Evolutionary conservation across 35 echinoderm and acorn worm species (phyloP).

Genomic region (Anneissia japonica): DNA sequence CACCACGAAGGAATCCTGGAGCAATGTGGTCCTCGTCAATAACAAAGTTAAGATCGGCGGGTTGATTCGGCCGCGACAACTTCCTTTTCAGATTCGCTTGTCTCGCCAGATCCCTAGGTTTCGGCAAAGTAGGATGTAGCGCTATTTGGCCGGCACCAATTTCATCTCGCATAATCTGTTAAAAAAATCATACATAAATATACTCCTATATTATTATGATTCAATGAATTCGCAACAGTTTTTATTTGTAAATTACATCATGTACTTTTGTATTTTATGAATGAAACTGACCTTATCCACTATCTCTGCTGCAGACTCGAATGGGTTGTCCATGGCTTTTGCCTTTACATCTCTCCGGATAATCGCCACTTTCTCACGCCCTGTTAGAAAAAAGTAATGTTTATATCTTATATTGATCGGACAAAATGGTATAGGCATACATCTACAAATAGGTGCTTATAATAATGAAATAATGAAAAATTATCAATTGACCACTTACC

Average conservation of each 20-base stretch:
- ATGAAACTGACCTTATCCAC: slow-evolving; percentile 4
- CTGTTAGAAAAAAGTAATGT: no score
- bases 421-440: no score
- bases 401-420: no score
- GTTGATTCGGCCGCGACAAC: slow-evolving; percentile 22
- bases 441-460: no score
- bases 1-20: slow-evolving; percentile 12
- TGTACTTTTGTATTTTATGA: no score
- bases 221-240: no score
- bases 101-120: background rate
- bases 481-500: no score
- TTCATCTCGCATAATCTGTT: background rate
- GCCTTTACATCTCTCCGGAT: background rate
- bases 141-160: background rate
- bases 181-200: no score
- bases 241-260: no score
- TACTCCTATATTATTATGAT: no score
- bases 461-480: no score
- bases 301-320: slow-evolving; percentile 32
- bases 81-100: slow-evolving; percentile 3
- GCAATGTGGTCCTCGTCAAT: background rate
- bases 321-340: background rate
- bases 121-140: background rate
- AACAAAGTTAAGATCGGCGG: slow-evolving; percentile 13
- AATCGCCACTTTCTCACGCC: background rate